Evolutionary conservation across 1,140 invertebrate genomes (phyloP).

Genomic region (Sarcophaga peregrina): DNA sequence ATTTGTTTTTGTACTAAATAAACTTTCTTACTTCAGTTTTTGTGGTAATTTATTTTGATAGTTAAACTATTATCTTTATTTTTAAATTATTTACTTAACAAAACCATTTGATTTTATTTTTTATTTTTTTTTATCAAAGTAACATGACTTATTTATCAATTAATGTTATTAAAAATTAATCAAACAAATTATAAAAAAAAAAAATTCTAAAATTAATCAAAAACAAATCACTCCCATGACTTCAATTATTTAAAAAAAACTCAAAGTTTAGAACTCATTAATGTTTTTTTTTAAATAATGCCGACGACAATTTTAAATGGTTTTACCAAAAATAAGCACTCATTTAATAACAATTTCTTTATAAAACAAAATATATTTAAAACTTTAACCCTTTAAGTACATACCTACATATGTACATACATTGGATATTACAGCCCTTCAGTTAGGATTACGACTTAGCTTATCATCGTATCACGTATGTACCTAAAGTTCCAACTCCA

Average conservation of each 20-base stretch:
- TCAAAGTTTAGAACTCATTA: background rate
- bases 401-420: too few relatives aligned
- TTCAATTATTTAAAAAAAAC: constrained; percentile 55
- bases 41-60: constrained; percentile 13
- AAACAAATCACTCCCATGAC: constrained; percentile 60
- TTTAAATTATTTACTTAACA: constrained; percentile 8
- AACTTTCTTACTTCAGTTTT: constrained; percentile 7
- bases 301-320: constrained; percentile 2
- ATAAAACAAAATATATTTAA: background rate
- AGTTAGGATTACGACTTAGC: too few relatives aligned
- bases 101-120: background rate
- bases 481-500: too few relatives aligned
- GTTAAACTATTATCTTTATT: constrained; percentile 21
- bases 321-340: background rate
- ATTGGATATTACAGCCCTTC: too few relatives aligned
- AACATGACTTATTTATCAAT: constrained; percentile 37
- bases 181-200: constrained; percentile 31
- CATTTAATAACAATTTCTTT: background rate
- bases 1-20: background rate
- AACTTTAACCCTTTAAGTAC: background rate
- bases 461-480: too few relatives aligned
- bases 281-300: background rate
- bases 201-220: background rate
- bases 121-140: background rate
- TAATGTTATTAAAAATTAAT: constrained; percentile 42